These are phyloP conservation scores for Iguana delicatissima DNA, from an alignment of 2,797 vertebrate genomes.

Conservation along the genomic window DNA sequence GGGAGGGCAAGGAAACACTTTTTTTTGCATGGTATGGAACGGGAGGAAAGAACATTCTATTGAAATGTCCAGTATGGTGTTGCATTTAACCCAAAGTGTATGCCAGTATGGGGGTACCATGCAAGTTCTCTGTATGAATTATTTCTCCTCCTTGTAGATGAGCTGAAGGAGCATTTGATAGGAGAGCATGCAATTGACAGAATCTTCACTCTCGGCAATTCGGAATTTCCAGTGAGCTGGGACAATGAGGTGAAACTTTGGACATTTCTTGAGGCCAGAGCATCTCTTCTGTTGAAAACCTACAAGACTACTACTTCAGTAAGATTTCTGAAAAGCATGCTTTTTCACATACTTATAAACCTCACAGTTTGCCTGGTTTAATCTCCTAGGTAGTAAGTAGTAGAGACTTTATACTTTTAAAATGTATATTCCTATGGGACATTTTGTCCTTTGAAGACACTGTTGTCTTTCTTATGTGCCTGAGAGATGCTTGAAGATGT, in stretches of 20 bases:
- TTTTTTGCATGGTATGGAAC: background rate
- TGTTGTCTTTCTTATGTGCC: background rate
- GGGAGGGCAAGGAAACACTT: background rate
- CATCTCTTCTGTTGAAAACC: constrained; percentile 94
- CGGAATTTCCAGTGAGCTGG: constrained; percentile 97
- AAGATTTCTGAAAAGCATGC: constrained; percentile 44
- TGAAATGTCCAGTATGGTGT: background rate
- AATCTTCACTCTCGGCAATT: constrained; percentile 96
- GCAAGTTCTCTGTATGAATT: constrained; percentile 13
- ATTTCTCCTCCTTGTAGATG: constrained; percentile 84
- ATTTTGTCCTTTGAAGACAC: background rate
- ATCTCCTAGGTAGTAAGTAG: background rate
- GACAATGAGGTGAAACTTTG: constrained; percentile 98
- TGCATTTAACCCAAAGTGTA: background rate
- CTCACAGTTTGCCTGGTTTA: constrained; percentile 21
- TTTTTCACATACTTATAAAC: constrained; percentile 40
- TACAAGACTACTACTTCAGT: constrained; percentile 95
- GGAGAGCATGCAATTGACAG: constrained; percentile 93
- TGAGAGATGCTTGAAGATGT: background rate
- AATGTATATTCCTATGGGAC: background rate
- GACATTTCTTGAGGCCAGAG: constrained; percentile 96
- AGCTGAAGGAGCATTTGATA: constrained; percentile 92
- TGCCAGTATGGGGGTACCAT: background rate
- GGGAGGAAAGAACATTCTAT: background rate
- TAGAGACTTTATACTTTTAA: background rate